A percentile compares a stretch with the other conserved stretches of the same genome.
Conservation (phyloP, 2,113 vertebrate genomes). For the Diadophis punctatus region DNA sequence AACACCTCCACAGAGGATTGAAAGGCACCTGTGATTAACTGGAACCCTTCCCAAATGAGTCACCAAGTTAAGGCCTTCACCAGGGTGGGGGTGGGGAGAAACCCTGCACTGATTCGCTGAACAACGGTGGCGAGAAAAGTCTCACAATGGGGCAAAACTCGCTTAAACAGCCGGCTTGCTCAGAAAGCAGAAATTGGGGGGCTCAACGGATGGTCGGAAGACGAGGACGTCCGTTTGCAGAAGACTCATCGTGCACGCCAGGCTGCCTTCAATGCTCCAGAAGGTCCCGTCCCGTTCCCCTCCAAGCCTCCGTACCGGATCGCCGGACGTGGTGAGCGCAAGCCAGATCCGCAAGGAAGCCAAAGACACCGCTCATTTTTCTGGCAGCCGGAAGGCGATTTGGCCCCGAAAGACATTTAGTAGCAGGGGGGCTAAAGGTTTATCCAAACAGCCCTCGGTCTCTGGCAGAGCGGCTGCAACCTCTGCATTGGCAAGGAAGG, state of each 20-base stretch:
- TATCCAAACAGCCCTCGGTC: constrained; percentile 65
- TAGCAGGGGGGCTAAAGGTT: constrained; percentile 66
- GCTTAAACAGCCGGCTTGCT: no score
- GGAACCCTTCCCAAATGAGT: background rate
- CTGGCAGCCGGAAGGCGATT: constrained; percentile 34
- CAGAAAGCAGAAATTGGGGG: no score
- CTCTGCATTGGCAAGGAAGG: constrained; percentile 57
- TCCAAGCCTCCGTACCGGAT: background rate
- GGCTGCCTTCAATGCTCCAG: no score
- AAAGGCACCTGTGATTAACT: background rate
- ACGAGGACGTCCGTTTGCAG: no score
- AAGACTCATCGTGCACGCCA: no score
- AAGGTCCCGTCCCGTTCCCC: no score
- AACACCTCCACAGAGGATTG: background rate
- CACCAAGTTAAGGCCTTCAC: background rate
- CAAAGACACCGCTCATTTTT: constrained; percentile 50
- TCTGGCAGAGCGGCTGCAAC: constrained; percentile 46
- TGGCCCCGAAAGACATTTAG: constrained; percentile 59
- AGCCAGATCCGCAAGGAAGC: constrained; percentile 26
- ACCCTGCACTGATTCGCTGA: no score
- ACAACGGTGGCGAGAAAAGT: no score
- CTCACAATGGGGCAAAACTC: no score
- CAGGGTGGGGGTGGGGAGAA: fast-evolving
- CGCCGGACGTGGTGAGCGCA: background rate
- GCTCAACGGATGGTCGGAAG: no score